Evolutionary conservation across 1,140 invertebrate genomes (phyloP).

Genomic region (Hycleus phaleratus): DNA sequence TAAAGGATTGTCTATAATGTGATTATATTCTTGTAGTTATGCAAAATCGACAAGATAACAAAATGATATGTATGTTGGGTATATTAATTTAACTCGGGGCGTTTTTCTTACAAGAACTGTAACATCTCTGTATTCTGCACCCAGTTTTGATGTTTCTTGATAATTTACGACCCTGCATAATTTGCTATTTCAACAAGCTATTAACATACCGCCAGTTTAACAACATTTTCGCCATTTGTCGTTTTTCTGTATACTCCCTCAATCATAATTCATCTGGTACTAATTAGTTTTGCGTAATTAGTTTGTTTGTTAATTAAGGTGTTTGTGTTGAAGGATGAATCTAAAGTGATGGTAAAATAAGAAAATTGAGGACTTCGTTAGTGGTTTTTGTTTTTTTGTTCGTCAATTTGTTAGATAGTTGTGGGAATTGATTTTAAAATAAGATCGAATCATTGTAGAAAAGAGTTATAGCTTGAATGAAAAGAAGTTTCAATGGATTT

Average conservation of each 20-base stretch:
- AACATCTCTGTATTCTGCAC: constrained; percentile 9
- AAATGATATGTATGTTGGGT: not conserved
- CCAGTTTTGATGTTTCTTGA: not conserved
- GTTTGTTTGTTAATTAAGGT: not conserved
- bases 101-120: constrained; percentile 1
- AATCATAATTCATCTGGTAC: constrained; percentile 13
- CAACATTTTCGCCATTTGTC: constrained; percentile 17
- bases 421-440: constrained; percentile 1
- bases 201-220: constrained; percentile 21
- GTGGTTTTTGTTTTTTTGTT: constrained; percentile 5
- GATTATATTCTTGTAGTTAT: too few relatives aligned
- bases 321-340: not conserved
- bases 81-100: constrained; percentile 8
- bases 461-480: constrained; percentile 2
- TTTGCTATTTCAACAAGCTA: constrained; percentile 25
- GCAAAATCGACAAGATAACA: too few relatives aligned
- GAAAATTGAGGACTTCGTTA: constrained; percentile 4
- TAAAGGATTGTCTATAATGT: too few relatives aligned
- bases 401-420: not conserved
- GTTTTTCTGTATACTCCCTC: constrained; percentile 19
- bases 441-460: not conserved
- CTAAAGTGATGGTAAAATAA: not conserved
- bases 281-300: constrained; percentile 3
- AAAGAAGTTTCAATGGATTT: constrained; percentile 5
- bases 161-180: constrained; percentile 24